Conservation (phyloP, 1,140 invertebrate species). For the Meloidogyne chitwoodi region DNA sequence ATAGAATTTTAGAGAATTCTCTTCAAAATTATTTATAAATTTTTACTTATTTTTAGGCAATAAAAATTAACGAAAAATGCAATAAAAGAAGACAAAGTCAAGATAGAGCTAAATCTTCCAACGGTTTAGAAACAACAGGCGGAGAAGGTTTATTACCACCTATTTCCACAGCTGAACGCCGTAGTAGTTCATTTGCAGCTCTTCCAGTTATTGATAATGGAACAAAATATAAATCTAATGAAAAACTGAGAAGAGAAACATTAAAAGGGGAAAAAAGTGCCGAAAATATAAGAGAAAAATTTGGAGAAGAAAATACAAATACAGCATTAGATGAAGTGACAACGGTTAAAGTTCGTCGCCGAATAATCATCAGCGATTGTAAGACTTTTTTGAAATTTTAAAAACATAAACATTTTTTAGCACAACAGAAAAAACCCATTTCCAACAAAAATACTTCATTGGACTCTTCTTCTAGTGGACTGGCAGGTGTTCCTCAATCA, state of each 20-base stretch:
- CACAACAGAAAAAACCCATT: neutral
- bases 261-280: neutral
- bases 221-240: neutral
- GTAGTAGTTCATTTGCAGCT: neutral
- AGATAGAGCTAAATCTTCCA: neutral
- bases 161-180: neutral
- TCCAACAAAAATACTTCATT: neutral
- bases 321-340: neutral
- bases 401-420: neutral
- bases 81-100: neutral
- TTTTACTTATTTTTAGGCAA: neutral
- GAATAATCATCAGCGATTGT: conserved; percentile 16
- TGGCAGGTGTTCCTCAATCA: neutral
- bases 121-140: neutral
- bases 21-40: too few relatives aligned
- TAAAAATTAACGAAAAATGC: neutral
- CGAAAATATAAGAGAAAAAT: neutral
- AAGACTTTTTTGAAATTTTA: neutral
- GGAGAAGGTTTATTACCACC: neutral
- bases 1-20: too few relatives aligned
- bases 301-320: neutral
- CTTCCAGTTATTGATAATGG: neutral
- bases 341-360: conserved; percentile 9
- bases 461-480: neutral
- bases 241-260: neutral